These are phyloP conservation scores for Sacculina carcini DNA, from an alignment of 2,888 invertebrate genomes.

Conservation along the genomic window DNA sequence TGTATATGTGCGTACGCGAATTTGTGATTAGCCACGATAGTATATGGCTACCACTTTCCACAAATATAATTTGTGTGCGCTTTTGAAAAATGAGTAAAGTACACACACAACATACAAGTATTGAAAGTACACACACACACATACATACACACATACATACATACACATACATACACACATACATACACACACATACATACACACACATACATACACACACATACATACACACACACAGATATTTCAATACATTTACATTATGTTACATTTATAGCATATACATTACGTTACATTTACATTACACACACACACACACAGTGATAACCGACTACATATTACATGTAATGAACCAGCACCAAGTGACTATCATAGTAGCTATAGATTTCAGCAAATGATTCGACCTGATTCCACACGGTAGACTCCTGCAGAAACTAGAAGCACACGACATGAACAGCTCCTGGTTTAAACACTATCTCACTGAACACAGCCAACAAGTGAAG, in stretches of 20 bases:
- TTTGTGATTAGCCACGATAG: too few species aligned
- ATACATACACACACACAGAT: not conserved
- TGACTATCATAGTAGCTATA: too few species aligned
- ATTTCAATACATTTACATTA: not conserved
- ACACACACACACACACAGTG: not conserved
- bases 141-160: conserved; percentile 1
- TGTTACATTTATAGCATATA: not conserved
- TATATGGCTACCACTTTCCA: not conserved
- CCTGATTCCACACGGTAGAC: too few species aligned
- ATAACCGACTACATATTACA: too few species aligned
- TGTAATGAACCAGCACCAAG: too few species aligned
- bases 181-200: not conserved
- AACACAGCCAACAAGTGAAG: too few species aligned
- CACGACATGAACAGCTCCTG: too few species aligned
- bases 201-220: not conserved
- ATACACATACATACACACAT: not conserved
- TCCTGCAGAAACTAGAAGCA: too few species aligned
- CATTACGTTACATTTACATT: not conserved
- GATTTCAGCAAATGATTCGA: too few species aligned
- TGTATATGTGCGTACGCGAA: too few species aligned
- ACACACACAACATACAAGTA: not conserved
- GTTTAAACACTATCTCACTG: too few species aligned
- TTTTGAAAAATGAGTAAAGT: not conserved
- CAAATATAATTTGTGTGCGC: not conserved
- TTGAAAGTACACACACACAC: not conserved